Evolutionary conservation across 2,113 vertebrate species (phyloP).

Genomic region (Festucalex cinctus): DNA sequence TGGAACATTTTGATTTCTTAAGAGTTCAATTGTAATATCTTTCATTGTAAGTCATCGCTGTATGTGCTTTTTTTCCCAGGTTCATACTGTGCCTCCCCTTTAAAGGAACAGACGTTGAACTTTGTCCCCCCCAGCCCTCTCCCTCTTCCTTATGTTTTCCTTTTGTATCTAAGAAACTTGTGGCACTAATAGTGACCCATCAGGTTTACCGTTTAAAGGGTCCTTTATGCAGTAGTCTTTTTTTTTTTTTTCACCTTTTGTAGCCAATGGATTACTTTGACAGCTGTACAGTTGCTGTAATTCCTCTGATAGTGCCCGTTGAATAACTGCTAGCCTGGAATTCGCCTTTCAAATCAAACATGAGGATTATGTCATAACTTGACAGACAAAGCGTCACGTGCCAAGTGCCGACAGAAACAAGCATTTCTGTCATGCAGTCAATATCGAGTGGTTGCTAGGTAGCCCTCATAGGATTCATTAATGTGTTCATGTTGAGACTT

Average conservation of each 20-base stretch:
- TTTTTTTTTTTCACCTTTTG: slow-evolving; percentile 33
- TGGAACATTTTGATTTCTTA: not conserved
- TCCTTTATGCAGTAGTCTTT: too few species aligned
- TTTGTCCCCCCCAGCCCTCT: too few species aligned
- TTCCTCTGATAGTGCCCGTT: slow-evolving; percentile 33
- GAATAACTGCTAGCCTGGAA: slow-evolving; percentile 49
- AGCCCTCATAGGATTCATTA: not conserved
- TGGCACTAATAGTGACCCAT: too few species aligned
- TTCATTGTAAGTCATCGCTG: too few species aligned
- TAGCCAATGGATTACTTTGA: slow-evolving; percentile 56
- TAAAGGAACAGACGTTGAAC: too few species aligned
- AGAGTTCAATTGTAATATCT: too few species aligned
- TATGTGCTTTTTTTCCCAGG: too few species aligned
- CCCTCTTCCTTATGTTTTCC: too few species aligned
- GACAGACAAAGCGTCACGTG: not conserved
- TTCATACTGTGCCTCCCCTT: too few species aligned
- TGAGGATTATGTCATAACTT: slow-evolving; percentile 33
- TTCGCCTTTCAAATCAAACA: slow-evolving; percentile 45
- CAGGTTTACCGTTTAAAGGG: too few species aligned
- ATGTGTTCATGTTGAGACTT: not conserved
- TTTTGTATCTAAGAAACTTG: too few species aligned
- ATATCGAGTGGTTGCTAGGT: not conserved
- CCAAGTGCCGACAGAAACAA: not conserved
- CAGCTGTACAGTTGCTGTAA: slow-evolving; percentile 44
- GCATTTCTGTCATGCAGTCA: not conserved